Conservation (phyloP, 2,888 invertebrate genomes). For the Zelleria hepariella region DNA sequence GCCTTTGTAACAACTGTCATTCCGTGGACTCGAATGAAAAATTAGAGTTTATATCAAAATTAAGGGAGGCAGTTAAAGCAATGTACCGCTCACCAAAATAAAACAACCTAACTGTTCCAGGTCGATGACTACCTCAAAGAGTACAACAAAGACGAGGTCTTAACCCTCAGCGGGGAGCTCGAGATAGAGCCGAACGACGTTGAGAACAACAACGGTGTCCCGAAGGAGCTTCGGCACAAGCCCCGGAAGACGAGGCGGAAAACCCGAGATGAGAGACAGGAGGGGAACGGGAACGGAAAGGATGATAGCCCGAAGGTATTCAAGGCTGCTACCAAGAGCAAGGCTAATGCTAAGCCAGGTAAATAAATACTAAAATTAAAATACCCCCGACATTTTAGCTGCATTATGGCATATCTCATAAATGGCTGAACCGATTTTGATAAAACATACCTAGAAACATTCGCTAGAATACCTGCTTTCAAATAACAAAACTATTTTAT, state of each 20-base stretch:
- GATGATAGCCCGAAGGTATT: conserved; percentile 67
- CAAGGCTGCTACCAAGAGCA: conserved; percentile 45
- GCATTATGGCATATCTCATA: too few species aligned
- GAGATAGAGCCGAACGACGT: conserved; percentile 63
- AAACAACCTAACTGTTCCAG: conserved; percentile 20
- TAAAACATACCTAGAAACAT: too few species aligned
- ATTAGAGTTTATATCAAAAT: too few species aligned
- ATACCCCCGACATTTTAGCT: too few species aligned
- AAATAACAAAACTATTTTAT: too few species aligned
- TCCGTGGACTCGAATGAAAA: too few species aligned
- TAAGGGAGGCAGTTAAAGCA: too few species aligned
- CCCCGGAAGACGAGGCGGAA: conserved; percentile 56
- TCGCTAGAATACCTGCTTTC: too few species aligned
- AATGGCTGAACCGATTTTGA: too few species aligned
- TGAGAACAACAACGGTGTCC: conserved; percentile 56
- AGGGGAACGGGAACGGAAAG: conserved; percentile 41
- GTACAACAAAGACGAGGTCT: conserved; percentile 64
- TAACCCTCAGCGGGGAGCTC: conserved; percentile 63
- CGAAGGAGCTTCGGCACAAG: conserved; percentile 53
- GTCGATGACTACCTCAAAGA: conserved; percentile 67
- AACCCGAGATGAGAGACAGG: conserved; percentile 53
- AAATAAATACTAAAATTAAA: too few species aligned
- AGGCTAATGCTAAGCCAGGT: conserved; percentile 46
- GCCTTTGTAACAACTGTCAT: too few species aligned
- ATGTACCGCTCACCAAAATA: too few species aligned